These are phyloP conservation scores for Zaprionus tsacasi DNA, from an alignment of 1,140 invertebrate genomes.

Conservation along the genomic window DNA sequence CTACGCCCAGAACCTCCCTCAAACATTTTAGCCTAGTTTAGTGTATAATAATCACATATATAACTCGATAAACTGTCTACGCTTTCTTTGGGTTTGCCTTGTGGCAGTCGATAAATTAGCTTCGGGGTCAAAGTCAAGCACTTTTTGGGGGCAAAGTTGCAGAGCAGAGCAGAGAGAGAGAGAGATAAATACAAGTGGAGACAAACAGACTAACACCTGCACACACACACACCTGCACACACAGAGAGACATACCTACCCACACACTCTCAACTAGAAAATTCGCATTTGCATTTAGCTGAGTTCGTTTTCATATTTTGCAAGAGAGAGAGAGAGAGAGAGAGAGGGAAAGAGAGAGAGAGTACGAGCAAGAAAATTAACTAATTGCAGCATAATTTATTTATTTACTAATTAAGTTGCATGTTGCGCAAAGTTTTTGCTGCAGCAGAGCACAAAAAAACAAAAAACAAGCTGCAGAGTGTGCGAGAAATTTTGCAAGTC, in stretches of 20 bases:
- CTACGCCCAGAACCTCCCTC: not conserved
- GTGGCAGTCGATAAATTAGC: constrained; percentile 25
- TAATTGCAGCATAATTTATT: constrained; percentile 73
- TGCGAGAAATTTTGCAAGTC: constrained; percentile 61
- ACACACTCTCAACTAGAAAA: not conserved
- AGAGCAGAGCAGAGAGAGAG: not conserved
- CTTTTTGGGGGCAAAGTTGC: constrained; percentile 15
- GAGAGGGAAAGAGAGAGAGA: not conserved
- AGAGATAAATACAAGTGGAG: not conserved
- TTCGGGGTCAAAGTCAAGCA: constrained; percentile 12
- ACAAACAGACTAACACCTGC: not conserved
- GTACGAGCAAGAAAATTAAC: constrained; percentile 36
- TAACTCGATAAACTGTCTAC: not conserved
- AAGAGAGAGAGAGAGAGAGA: not conserved
- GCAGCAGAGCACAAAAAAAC: constrained; percentile 36
- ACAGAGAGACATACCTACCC: not conserved
- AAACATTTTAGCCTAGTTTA: not conserved
- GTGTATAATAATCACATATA: constrained; percentile 3
- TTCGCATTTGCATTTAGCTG: constrained; percentile 6
- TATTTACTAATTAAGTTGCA: constrained; percentile 78
- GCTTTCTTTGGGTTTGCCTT: not conserved
- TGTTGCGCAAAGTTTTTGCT: constrained; percentile 54
- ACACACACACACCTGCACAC: constrained; percentile 2
- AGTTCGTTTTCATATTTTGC: constrained; percentile 1
- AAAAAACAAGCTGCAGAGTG: constrained; percentile 40